These are phyloP conservation scores for Latrodectus elegans DNA, from an alignment of 2,888 invertebrate species.

Conservation along the genomic window DNA sequence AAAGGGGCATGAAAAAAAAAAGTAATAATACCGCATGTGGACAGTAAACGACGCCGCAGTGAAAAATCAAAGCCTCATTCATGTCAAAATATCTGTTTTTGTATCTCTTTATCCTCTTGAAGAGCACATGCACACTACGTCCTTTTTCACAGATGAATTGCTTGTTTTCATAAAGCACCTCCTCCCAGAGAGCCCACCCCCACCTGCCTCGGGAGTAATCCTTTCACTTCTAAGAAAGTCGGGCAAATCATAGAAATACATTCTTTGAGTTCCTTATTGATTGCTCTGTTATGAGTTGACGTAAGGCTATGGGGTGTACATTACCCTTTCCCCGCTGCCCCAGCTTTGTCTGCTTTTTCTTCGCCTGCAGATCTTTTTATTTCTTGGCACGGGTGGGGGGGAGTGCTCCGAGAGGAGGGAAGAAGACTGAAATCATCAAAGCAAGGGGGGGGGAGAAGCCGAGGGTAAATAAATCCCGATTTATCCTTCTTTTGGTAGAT, in stretches of 20 bases:
- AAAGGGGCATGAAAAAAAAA: too few relatives aligned
- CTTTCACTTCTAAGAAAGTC: background rate
- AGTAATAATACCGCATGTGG: background rate
- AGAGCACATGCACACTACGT: constrained; percentile 3
- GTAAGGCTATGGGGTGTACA: constrained; percentile 45
- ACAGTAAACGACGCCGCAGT: constrained; percentile 47
- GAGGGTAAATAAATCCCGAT: constrained; percentile 57
- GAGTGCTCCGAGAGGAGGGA: background rate
- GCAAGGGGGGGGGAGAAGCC: constrained; percentile 5
- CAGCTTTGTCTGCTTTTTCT: background rate
- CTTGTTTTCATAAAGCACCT: constrained; percentile 56
- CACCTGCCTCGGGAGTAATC: background rate
- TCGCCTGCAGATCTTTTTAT: too few relatives aligned
- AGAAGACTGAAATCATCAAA: constrained; percentile 31
- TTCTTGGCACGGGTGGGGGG: background rate
- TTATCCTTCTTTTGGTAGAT: constrained; percentile 31
- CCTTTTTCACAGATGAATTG: constrained; percentile 64
- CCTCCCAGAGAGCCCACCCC: background rate
- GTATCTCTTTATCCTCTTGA: background rate
- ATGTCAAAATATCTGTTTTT: constrained; percentile 57
- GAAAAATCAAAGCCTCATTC: constrained; percentile 39
- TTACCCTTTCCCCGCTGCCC: constrained; percentile 22
- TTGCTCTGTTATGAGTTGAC: constrained; percentile 58
- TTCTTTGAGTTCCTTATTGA: constrained; percentile 32
- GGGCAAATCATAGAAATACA: background rate